Conservation (phyloP, 2,113 vertebrate genomes). For the Melanerpes aurifrons region DNA sequence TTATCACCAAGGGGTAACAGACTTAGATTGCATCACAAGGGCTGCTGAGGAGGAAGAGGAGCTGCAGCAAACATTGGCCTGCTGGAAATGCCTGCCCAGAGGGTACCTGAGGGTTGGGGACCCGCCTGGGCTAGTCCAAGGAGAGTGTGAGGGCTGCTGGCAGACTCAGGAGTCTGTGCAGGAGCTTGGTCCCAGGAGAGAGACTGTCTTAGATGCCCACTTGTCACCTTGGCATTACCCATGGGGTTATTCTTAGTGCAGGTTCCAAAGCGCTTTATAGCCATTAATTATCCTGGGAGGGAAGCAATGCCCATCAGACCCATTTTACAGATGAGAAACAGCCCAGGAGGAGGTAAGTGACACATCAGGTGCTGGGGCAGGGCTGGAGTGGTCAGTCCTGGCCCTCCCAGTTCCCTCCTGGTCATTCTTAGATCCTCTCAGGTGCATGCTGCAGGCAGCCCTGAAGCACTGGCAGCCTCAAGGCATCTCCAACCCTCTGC, state of each 20-base stretch:
- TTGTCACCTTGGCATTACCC: neutral
- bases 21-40: constrained; percentile 32
- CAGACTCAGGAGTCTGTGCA: neutral
- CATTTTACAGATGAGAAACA: neutral
- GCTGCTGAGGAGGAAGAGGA: neutral
- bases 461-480: neutral
- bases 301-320: neutral
- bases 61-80: neutral
- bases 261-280: constrained; percentile 18
- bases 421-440: neutral
- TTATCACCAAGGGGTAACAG: constrained; percentile 34
- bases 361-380: neutral
- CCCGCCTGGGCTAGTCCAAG: neutral
- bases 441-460: neutral
- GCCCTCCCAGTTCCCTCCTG: neutral
- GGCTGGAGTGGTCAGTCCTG: neutral
- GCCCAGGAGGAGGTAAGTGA: neutral
- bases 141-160: neutral
- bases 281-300: constrained; percentile 25
- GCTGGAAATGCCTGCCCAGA: neutral
- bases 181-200: neutral
- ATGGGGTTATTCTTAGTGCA: constrained; percentile 28
- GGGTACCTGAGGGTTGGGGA: neutral
- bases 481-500: neutral
- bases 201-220: neutral